Evolutionary conservation across 1,140 invertebrate genomes (phyloP), one percentile per base, ranked within the genome.

Genomic region (Atta colombica): DNA sequence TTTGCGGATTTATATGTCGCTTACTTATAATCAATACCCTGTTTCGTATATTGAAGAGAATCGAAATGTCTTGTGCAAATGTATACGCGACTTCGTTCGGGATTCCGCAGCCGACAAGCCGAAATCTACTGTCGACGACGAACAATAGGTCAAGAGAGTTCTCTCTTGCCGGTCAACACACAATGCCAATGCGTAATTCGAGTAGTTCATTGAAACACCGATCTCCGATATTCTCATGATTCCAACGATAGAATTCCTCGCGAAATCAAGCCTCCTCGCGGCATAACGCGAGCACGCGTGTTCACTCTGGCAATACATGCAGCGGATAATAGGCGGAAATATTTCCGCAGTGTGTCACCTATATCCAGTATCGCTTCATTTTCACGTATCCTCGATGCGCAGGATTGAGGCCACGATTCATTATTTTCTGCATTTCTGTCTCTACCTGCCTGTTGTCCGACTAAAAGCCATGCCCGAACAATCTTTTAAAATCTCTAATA

Each of bases 141-240:
- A 87, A 90, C 91, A 92, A 92, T 90, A 85, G 93, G 90, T 93
- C 91, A 93, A 92, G 91, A 92, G 91, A 89, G 84, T 88, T 75
- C 87, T 86, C 90, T 88, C 89, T 74, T 63, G 74, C 85, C 84
- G 6, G 77, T 4, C 84, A 92, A 7, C 35, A 92, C 88, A 92
- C 91, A 92, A 93, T 92, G 87, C 88, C 68, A 68, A 69, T 77
- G 88, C 90, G 91, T 92, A 92, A 92, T 93, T 93, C 89, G 88
- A 89, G 88, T 88, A 87, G 63, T 74, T 88, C 80, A 63, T 51
- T 63, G 82, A 88, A 92, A 85, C 90, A 53, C 68, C 28, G 28
- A 21, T 39, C 31, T 39, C 21, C 60, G 66, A 66, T 39, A 77
- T 75, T 65, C 58, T 31, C 60, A 63, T 53, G 55, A 65, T 82